Evolutionary conservation across 2,113 vertebrate genomes (phyloP).

Genomic region (Rafetus swinhoei): DNA sequence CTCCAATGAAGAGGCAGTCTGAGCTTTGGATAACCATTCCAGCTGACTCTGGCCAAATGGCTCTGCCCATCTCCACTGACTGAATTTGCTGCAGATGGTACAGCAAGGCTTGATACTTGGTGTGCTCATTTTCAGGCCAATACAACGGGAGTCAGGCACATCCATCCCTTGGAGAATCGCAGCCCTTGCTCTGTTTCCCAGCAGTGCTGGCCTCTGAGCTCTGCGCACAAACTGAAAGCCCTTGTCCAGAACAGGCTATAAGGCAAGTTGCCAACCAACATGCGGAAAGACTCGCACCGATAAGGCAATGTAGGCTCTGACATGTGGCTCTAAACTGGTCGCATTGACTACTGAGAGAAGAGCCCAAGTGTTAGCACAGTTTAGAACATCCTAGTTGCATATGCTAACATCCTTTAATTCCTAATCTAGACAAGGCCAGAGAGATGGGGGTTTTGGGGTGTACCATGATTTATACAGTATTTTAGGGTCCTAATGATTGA

Average conservation of each 20-base stretch:
- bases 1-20: fast-evolving
- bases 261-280: fast-evolving
- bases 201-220: fast-evolving
- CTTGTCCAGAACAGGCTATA: fast-evolving
- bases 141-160: not conserved
- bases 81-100: not conserved
- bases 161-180: not conserved
- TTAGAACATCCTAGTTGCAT: conserved; percentile 33
- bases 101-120: not conserved
- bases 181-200: fast-evolving
- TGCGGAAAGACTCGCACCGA: not conserved
- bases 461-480: not conserved
- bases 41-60: not conserved
- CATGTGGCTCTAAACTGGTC: not conserved
- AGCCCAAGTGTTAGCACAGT: not conserved
- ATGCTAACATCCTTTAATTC: not conserved
- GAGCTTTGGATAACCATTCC: not conserved
- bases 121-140: not conserved
- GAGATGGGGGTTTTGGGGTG: not conserved
- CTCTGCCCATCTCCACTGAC: not conserved
- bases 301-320: not conserved
- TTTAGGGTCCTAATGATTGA: not conserved
- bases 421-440: conserved; percentile 17
- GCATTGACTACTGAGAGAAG: not conserved
- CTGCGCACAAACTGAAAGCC: not conserved